Conservation (phyloP, 2,113 vertebrate genomes). For the Eretmochelys imbricata region DNA sequence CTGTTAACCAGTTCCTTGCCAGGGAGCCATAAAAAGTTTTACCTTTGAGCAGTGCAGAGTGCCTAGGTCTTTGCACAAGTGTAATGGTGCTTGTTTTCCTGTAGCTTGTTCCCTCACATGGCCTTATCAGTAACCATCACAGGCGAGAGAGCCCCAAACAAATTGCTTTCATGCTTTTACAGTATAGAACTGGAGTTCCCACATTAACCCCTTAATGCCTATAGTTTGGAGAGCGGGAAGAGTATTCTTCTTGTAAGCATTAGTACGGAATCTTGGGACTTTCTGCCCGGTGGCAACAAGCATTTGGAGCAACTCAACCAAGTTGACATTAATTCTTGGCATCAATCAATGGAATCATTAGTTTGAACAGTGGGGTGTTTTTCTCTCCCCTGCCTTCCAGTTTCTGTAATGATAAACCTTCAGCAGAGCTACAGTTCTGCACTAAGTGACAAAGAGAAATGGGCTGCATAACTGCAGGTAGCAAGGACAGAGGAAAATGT, state of each 20-base stretch:
- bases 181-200: not conserved
- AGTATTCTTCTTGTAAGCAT: not conserved
- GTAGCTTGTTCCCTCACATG: not conserved
- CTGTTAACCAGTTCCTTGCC: rapidly evolving
- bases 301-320: not conserved
- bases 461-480: slow-evolving; percentile 22
- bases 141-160: not conserved
- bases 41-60: not conserved
- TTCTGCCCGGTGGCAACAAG: not conserved
- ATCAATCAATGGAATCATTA: slow-evolving; percentile 46
- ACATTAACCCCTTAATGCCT: not conserved
- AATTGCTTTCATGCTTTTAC: not conserved
- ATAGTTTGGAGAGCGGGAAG: not conserved
- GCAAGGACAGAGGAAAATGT: slow-evolving; percentile 58
- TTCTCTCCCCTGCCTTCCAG: slow-evolving; percentile 45
- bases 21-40: not conserved
- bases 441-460: slow-evolving; percentile 66
- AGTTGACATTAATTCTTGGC: not conserved
- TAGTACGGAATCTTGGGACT: not conserved
- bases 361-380: slow-evolving; percentile 14
- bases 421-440: not conserved
- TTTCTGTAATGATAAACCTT: slow-evolving; percentile 56
- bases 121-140: not conserved
- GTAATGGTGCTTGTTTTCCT: not conserved
- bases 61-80: not conserved